These are phyloP conservation scores for Arenicola marina DNA, from an alignment of 2,888 invertebrate genomes.

Conservation along the genomic window DNA sequence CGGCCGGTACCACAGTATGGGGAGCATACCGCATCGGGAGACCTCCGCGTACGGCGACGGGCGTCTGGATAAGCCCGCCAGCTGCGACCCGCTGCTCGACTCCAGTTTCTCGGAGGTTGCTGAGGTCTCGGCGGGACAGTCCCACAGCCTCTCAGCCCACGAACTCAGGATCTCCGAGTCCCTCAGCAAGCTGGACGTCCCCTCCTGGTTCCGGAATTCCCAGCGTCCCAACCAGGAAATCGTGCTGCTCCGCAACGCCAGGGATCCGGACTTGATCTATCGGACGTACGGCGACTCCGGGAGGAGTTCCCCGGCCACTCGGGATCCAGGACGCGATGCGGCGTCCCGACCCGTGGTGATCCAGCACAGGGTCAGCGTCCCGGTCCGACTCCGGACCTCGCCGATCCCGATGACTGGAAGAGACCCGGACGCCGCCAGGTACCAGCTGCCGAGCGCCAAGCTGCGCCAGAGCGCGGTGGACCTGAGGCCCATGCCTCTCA, in stretches of 20 bases:
- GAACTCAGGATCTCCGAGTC: slow-evolving; percentile 92
- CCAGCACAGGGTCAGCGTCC: slow-evolving; percentile 14
- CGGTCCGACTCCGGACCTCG: no score
- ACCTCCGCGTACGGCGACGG: not conserved
- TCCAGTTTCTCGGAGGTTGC: not conserved
- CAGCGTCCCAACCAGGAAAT: slow-evolving; percentile 12
- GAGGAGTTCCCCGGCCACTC: no score
- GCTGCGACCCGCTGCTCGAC: not conserved
- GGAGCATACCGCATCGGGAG: not conserved
- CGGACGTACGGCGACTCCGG: not conserved
- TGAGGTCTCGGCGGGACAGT: not conserved
- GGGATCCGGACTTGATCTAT: not conserved
- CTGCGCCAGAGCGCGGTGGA: not conserved
- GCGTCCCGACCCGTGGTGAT: slow-evolving; percentile 27
- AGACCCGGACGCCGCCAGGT: no score
- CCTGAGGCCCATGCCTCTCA: not conserved
- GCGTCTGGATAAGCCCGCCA: not conserved
- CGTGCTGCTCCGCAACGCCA: slow-evolving; percentile 18
- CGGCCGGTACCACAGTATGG: not conserved
- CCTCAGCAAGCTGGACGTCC: slow-evolving; percentile 89
- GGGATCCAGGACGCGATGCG: no score
- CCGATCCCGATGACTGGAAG: no score
- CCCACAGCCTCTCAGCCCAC: slow-evolving; percentile 73
- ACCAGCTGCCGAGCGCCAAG: slow-evolving; percentile 11
- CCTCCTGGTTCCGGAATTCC: slow-evolving; percentile 85